Conservation (phyloP, 2,113 vertebrate species). For the Cyanocitta stelleri region DNA sequence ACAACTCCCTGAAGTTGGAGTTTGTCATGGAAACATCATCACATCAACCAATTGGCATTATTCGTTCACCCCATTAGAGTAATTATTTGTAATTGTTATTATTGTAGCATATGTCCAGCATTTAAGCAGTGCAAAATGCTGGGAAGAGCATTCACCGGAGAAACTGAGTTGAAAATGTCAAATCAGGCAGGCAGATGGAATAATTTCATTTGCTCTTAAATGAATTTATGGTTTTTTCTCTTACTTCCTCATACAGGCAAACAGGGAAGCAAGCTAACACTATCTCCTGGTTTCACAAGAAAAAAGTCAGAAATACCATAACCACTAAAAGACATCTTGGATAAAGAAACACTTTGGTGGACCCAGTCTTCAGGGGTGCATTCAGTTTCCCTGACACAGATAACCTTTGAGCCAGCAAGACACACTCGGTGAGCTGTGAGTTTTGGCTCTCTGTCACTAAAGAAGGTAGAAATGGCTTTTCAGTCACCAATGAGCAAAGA, state of each 20-base stretch:
- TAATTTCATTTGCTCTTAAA: neutral
- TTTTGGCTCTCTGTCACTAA: neutral
- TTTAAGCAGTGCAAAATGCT: neutral
- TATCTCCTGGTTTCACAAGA: neutral
- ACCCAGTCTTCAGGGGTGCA: neutral
- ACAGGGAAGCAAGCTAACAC: neutral
- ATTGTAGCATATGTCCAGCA: neutral
- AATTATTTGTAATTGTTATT: conserved; percentile 25
- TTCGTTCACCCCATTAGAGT: neutral
- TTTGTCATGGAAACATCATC: conserved; percentile 1
- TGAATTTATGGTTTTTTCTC: neutral
- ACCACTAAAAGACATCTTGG: neutral
- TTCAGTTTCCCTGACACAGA: neutral
- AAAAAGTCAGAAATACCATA: neutral
- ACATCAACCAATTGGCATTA: neutral
- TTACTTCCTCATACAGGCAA: conserved; percentile 9
- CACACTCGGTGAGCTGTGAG: neutral
- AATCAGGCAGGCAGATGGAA: neutral
- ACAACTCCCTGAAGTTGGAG: neutral
- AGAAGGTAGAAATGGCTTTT: neutral
- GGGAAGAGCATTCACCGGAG: neutral
- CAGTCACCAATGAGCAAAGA: neutral
- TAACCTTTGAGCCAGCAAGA: neutral
- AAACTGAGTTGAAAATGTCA: neutral
- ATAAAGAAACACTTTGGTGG: neutral